These are phyloP conservation scores for Enteromius trimaculatus DNA, from an alignment of 2,797 vertebrate species.

Conservation along the genomic window DNA sequence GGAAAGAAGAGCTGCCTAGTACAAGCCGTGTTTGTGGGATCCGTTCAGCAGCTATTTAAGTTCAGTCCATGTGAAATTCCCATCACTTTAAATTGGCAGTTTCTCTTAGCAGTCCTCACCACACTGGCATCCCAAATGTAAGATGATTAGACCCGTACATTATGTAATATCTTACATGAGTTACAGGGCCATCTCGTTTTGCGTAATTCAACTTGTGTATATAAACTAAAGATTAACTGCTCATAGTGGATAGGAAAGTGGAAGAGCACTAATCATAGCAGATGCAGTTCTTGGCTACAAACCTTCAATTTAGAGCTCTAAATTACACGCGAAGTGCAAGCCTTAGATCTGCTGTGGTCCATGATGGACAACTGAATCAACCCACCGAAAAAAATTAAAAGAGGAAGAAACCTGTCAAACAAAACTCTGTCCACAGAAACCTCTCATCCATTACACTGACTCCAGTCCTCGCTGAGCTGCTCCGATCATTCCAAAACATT, in stretches of 20 bases:
- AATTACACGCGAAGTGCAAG: constrained; percentile 49
- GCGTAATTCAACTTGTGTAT: constrained; percentile 45
- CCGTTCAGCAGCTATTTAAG: constrained; percentile 56
- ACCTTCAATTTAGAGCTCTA: constrained; percentile 55
- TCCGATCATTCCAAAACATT: constrained; percentile 77
- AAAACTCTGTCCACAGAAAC: constrained; percentile 61
- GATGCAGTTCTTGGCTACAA: constrained; percentile 42
- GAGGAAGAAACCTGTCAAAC: constrained; percentile 55
- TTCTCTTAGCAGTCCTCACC: constrained; percentile 44
- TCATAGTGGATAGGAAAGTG: constrained; percentile 43
- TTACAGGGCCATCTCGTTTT: constrained; percentile 48
- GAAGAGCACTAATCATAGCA: constrained; percentile 55
- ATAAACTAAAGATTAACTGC: constrained; percentile 49
- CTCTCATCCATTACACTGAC: constrained; percentile 60
- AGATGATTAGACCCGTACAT: constrained; percentile 53
- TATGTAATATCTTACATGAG: constrained; percentile 62
- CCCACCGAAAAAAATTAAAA: constrained; percentile 48
- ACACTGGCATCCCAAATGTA: constrained; percentile 54
- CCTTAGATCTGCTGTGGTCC: constrained; percentile 29
- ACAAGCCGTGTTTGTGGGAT: constrained; percentile 50
- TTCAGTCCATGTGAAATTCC: constrained; percentile 60
- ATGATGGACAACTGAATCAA: constrained; percentile 50
- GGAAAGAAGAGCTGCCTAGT: constrained; percentile 34
- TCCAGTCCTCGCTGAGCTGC: constrained; percentile 59
- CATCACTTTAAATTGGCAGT: constrained; percentile 59